Evolutionary conservation across 2,888 invertebrate genomes (phyloP), one percentile per base, ranked within the genome.

Genomic region (Scelioninae gen. 1): DNA sequence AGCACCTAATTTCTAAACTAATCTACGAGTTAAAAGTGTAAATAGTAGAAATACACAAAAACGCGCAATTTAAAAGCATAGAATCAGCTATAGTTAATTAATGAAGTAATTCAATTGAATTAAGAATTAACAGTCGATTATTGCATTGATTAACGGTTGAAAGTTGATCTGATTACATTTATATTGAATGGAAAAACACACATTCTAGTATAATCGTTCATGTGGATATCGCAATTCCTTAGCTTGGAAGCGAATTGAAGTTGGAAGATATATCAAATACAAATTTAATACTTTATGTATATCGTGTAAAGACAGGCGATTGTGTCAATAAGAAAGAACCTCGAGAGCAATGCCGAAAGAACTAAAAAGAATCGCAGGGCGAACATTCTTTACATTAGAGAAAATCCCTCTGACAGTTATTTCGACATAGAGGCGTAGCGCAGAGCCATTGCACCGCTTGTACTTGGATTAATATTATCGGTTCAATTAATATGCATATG

Each of bases 401-500:
- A 63, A 15, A 80, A 68, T 74, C 68, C 58, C 71, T 72, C 53
- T 72, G 66, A 60, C 55, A 60, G 62, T 72, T 55, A 65, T 72
- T 38, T 60, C 60, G 38, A 56, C 10, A 29, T 79, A 72, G 16
- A 58, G 49, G 51, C 29, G 62, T 80, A 80, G 62, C 60, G 75
- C 80, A 71, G 71, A 81, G 58, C 60, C 69, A 71, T 56, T 81
- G 81, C 81, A 81, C 81, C 66, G 81, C 81, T 81, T 81, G 75
- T 81, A 81, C 58, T 81, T 69, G 69, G 31, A 81, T 71, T 71
- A 71, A 69, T 81, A 69, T 71, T 58, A 68, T 76, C 53, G 62
- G 76, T 69, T 75, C 40, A 51, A 72, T 66, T 72, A 60, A 79
- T 72, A 53, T 65, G 65, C 72, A 79, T 72, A 58, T 53, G 43